Percentiles rank a stretch among this genome's conserved stretches.
These are phyloP conservation scores for Sitobion miscanthi DNA, from an alignment of 1,140 invertebrate species.

Conservation along the genomic window DNA sequence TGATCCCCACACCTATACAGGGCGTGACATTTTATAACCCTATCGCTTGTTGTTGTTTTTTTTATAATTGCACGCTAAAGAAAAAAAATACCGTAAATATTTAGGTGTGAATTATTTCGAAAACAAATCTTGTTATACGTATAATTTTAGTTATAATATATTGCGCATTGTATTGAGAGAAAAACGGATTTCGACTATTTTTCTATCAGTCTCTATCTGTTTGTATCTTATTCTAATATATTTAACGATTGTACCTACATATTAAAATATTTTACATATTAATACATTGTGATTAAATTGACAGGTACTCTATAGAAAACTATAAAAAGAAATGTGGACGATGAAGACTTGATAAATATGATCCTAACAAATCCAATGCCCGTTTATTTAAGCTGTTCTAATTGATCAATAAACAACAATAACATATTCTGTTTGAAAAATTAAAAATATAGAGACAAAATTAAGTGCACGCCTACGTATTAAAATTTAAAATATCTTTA, in stretches of 20 bases:
- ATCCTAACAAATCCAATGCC: neutral
- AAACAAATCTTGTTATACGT: neutral
- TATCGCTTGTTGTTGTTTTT: neutral
- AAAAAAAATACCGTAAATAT: neutral
- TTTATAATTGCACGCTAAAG: neutral
- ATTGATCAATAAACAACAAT: neutral
- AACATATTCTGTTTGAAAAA: neutral
- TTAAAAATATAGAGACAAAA: slow-evolving; percentile 6
- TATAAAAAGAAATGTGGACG: neutral
- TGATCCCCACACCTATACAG: neutral
- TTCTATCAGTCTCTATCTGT: neutral
- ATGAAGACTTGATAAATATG: neutral
- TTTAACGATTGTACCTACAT: neutral
- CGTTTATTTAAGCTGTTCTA: neutral
- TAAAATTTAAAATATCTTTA: slow-evolving; percentile 45
- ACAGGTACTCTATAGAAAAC: neutral
- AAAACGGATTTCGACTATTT: neutral
- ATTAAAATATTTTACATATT: neutral
- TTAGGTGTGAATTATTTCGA: neutral
- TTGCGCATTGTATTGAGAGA: neutral
- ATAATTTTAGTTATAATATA: neutral
- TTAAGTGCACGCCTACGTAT: neutral
- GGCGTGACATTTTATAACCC: neutral
- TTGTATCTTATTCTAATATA: neutral
- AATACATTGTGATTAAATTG: neutral